phyloP scores from a whole-genome alignment of 2,113 vertebrate species.

The Stigmatopora nigra region DNA sequence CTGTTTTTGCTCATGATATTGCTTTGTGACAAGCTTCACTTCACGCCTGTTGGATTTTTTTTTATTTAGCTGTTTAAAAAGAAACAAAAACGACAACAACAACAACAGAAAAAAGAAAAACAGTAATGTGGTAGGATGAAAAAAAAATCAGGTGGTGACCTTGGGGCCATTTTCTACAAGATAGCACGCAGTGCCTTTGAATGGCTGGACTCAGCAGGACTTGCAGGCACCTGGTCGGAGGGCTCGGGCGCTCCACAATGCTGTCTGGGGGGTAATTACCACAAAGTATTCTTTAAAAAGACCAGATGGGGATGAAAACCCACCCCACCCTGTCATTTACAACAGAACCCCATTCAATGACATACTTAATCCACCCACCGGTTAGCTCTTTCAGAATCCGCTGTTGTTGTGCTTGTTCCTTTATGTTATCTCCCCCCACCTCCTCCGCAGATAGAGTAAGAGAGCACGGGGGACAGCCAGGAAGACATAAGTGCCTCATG shows the following conservation, averaged over 20 bases:
- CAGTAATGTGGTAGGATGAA: constrained; percentile 61
- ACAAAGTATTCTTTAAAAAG: constrained; percentile 98
- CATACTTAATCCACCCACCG: constrained; percentile 99
- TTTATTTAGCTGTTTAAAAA: constrained; percentile 82
- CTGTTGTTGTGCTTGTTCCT: constrained; percentile 83
- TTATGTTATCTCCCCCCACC: constrained; percentile 80
- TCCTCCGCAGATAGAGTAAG: constrained; percentile 33
- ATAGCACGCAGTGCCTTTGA: constrained; percentile 78
- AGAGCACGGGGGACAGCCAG: constrained; percentile 50
- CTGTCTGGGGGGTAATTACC: constrained; percentile 99
- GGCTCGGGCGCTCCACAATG: constrained; percentile 81
- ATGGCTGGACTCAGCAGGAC: constrained; percentile 88
- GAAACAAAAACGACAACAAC: constrained; percentile 62
- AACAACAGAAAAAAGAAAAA: constrained; percentile 66
- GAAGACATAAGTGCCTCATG: constrained; percentile 73
- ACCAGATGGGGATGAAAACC: constrained; percentile 86
- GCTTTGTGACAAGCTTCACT: neutral
- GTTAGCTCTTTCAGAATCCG: constrained; percentile 89
- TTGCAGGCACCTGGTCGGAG: constrained; percentile 94
- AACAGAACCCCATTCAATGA: constrained; percentile 98
- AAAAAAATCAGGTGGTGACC: constrained; percentile 85
- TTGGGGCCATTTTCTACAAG: constrained; percentile 75
- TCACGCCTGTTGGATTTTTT: constrained; percentile 57
- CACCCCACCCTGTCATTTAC: constrained; percentile 93
- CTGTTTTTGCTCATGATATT: neutral